Base-by-base conservation (phyloP, 1,140 invertebrate genomes). In the Zaprionus taronus region DNA sequence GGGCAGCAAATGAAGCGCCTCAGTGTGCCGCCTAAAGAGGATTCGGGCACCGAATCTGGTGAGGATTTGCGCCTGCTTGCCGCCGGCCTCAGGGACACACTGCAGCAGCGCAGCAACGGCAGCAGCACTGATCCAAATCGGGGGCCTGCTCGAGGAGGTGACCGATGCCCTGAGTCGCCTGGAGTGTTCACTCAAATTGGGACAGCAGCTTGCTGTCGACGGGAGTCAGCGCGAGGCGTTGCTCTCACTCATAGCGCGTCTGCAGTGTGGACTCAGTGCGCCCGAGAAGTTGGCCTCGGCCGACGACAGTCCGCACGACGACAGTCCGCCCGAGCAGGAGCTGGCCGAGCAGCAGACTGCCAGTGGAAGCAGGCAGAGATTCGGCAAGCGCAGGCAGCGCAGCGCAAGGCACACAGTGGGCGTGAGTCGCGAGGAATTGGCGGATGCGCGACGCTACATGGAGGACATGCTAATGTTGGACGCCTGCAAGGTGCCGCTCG, bases 391-490 rank as follows among this genome's bases (percentile, higher is more conserved):
- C 2, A 93, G 94, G 24, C 93, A 91, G 66, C 93, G 95, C 38
- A 93, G 94, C 34, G 94, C 95, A 36, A 94, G 97, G 4, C 96
- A 97, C 83, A 97, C 97, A 0, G 96, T 97, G 4, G 96, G 96
- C 17, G 97, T 97, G 2, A 97, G 95, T 4, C 93, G 94, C 2
- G 96, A 97, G 86, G 97, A 97, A 79, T 92, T 97, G 26, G 96
- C 95, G 1, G 94, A 95, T 72, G 97, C 97, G 1, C 94, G 96
- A 51, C 94, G 95, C 61, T 95, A 96, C 82, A 94, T 97, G 47
- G 95, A 96, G 80, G 94, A 96, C 73, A 95, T 95, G 82, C 93
- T 94, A 7, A 83, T 95, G 15, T 82, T 91, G 57, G 84, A 85
- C 5, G 47, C 47, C 9, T 51, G 47, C 47, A 51, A 51, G 28